Evolutionary conservation across 2,113 vertebrate species (phyloP).

Genomic region (Megaceryle maxima): DNA sequence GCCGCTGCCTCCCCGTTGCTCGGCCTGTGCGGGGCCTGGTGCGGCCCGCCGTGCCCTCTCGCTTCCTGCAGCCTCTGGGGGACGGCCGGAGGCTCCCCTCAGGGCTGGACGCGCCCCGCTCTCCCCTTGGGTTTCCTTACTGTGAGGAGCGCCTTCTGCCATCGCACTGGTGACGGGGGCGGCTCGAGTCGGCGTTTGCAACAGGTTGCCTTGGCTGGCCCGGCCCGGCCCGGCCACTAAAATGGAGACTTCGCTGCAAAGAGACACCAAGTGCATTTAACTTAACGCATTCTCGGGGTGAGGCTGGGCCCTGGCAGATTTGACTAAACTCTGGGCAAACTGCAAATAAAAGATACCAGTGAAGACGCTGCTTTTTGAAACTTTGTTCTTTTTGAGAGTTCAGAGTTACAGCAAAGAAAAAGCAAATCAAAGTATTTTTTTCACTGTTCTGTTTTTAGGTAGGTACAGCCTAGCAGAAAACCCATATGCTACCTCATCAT

Average conservation of each 20-base stretch:
- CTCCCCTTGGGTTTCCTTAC: not conserved
- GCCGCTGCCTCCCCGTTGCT: not conserved
- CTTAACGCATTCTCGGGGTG: not conserved
- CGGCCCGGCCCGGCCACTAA: not conserved
- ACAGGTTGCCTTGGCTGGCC: not conserved
- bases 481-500: accelerated
- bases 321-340: not conserved
- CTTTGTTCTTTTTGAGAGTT: not conserved
- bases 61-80: not conserved
- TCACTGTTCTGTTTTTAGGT: not conserved
- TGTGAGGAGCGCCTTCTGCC: not conserved
- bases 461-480: not conserved
- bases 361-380: not conserved
- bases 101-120: not conserved
- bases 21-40: too few relatives aligned
- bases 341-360: not conserved
- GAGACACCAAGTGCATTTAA: accelerated
- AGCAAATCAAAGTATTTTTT: not conserved
- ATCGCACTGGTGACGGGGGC: accelerated
- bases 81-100: not conserved
- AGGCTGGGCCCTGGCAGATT: not conserved
- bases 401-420: not conserved
- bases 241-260: conserved; percentile 1
- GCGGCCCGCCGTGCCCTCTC: not conserved
- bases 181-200: not conserved